A percentile compares a stretch with the other conserved stretches of the same genome.
Conservation (phyloP, 2,797 vertebrate genomes). For the Chaenodraco wilsoni region DNA sequence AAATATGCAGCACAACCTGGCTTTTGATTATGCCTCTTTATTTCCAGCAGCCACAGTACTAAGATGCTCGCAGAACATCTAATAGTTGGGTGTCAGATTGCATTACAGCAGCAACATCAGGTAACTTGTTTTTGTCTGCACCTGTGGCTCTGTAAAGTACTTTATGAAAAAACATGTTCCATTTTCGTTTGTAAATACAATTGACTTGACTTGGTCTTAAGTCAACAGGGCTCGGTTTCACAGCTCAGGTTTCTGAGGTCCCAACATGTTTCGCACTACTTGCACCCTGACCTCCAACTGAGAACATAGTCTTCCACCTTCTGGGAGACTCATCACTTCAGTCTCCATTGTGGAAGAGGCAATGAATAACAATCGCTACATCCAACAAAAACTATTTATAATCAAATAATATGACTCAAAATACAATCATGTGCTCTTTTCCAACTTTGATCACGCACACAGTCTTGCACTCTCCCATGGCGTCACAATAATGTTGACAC, state of each 20-base stretch:
- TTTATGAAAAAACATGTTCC: conserved; percentile 26
- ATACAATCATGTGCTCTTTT: conserved; percentile 11
- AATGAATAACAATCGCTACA: conserved; percentile 33
- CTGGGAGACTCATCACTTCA: conserved; percentile 28
- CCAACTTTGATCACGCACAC: conserved; percentile 30
- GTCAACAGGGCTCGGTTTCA: conserved; percentile 49
- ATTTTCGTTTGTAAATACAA: conserved; percentile 48
- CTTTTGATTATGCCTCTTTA: conserved; percentile 18
- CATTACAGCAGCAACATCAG: conserved; percentile 29
- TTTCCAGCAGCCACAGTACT: background rate
- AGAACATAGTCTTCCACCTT: conserved; percentile 47
- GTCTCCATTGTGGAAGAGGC: conserved; percentile 3
- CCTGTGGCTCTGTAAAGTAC: conserved; percentile 17
- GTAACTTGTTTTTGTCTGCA: conserved; percentile 26
- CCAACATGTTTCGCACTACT: conserved; percentile 36
- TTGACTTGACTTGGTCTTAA: conserved; percentile 40
- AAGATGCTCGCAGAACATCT: background rate
- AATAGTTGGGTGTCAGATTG: conserved; percentile 1
- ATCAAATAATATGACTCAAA: conserved; percentile 33
- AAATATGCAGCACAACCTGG: background rate
- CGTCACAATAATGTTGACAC: conserved; percentile 69
- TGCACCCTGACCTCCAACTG: conserved; percentile 46
- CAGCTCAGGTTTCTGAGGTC: conserved; percentile 43
- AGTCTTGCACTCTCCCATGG: conserved; percentile 30
- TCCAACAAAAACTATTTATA: conserved; percentile 5